Evolutionary conservation across 2,888 invertebrate species (phyloP).

Genomic region (Athetis lepigone): DNA sequence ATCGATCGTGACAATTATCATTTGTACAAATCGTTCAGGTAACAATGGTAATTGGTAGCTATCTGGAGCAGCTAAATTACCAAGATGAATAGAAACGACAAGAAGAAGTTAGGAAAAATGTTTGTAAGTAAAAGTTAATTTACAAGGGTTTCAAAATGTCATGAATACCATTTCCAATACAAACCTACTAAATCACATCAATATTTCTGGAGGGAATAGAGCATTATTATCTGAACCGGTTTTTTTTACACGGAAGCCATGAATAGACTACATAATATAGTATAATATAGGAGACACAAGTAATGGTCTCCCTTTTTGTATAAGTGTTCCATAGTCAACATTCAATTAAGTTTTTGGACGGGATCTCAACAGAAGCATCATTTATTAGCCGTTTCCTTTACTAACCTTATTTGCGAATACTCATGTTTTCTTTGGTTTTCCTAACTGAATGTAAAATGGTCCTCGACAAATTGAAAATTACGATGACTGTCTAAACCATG

Average conservation of each 20-base stretch:
- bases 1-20: conserved; percentile 17
- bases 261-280: no score
- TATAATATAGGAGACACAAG: no score
- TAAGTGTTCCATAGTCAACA: no score
- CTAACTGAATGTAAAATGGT: neutral
- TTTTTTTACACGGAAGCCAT: no score
- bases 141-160: conserved; percentile 1
- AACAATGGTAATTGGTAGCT: conserved; percentile 35
- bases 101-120: no score
- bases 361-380: conserved; percentile 6
- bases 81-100: neutral
- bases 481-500: neutral
- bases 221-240: neutral
- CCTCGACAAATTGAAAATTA: neutral
- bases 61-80: conserved; percentile 21
- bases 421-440: neutral
- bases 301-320: no score
- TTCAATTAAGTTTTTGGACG: neutral
- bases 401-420: conserved; percentile 3
- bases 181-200: neutral
- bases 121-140: conserved; percentile 2
- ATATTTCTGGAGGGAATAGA: neutral
- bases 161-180: neutral
- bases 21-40: conserved; percentile 8
- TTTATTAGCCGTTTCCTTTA: conserved; percentile 38